phyloP scores from a whole-genome alignment of 1,140 invertebrate genomes.

The Coelopa frigida region DNA sequence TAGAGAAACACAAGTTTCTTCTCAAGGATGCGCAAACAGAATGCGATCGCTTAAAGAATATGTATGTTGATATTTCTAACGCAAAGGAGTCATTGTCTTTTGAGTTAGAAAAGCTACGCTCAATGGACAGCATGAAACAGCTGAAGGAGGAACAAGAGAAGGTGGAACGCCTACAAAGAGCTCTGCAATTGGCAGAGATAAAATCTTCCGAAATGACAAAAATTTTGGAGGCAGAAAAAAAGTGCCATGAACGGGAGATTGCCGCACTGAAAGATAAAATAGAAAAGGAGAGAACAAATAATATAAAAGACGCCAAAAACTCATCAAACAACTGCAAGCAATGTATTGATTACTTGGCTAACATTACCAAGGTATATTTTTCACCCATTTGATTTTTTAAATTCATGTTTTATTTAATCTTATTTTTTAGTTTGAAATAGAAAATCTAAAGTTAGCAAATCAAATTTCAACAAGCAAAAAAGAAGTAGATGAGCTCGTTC shows the following conservation, averaged over 20 bases:
- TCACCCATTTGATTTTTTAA: background rate
- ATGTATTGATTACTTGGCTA: conserved; percentile 29
- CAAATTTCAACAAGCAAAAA: conserved; percentile 24
- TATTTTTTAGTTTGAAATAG: conserved; percentile 31
- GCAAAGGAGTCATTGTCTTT: conserved; percentile 33
- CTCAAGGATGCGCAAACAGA: conserved; percentile 35
- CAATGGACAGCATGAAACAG: conserved; percentile 26
- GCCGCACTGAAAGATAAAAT: conserved; percentile 21
- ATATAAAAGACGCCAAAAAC: conserved; percentile 18
- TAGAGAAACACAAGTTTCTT: conserved; percentile 35
- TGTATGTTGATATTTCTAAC: conserved; percentile 35
- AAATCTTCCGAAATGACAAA: conserved; percentile 33
- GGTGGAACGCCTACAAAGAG: conserved; percentile 21
- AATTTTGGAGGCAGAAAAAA: conserved; percentile 29
- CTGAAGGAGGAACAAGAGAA: conserved; percentile 28
- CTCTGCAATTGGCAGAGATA: conserved; percentile 30
- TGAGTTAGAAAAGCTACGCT: conserved; percentile 26
- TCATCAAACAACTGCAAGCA: conserved; percentile 26
- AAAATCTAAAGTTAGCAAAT: conserved; percentile 32
- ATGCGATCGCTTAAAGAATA: conserved; percentile 33
- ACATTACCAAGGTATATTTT: conserved; percentile 30
- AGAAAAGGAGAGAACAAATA: conserved; percentile 25
- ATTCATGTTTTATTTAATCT: background rate
- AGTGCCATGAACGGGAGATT: conserved; percentile 28
- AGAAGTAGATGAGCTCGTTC: conserved; percentile 21